These are phyloP conservation scores for Speoplatyrhinus poulsoni DNA, from an alignment of 2,113 vertebrate genomes.

Conservation along the genomic window DNA sequence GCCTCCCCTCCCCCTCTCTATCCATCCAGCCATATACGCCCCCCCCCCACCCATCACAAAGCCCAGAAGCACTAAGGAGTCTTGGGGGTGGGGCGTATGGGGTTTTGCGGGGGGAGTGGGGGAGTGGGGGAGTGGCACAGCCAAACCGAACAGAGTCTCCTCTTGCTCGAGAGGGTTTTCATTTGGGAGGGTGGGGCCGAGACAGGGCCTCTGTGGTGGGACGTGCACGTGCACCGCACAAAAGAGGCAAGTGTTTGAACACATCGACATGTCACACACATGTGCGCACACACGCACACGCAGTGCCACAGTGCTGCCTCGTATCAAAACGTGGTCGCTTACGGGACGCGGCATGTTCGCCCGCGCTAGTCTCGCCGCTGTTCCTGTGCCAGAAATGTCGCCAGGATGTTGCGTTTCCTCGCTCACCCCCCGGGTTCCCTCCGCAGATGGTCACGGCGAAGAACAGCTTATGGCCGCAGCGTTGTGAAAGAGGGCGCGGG, in stretches of 20 bases:
- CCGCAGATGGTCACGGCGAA: conserved; percentile 52
- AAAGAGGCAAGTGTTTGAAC: conserved; percentile 57
- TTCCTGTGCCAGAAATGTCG: too few species aligned
- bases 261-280: conserved; percentile 8
- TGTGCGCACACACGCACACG: neutral
- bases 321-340: conserved; percentile 25
- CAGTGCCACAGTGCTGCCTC: neutral
- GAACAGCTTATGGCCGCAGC: neutral
- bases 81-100: neutral
- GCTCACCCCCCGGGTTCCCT: neutral
- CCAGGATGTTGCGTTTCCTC: conserved; percentile 46
- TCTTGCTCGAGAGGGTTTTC: conserved; percentile 51
- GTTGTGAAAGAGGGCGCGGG: too few species aligned
- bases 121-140: conserved; percentile 19
- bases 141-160: conserved; percentile 32
- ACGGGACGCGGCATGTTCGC: neutral
- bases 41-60: neutral
- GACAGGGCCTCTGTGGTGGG: conserved; percentile 36
- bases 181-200: conserved; percentile 48
- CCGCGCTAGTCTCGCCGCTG: too few species aligned
- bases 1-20: neutral
- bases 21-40: conserved; percentile 1
- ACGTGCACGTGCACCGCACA: conserved; percentile 58
- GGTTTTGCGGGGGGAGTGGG: neutral
- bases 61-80: conserved; percentile 12